These are phyloP conservation scores for Prionailurus viverrinus DNA, from an alignment of 2,113 vertebrate species.

Conservation along the genomic window DNA sequence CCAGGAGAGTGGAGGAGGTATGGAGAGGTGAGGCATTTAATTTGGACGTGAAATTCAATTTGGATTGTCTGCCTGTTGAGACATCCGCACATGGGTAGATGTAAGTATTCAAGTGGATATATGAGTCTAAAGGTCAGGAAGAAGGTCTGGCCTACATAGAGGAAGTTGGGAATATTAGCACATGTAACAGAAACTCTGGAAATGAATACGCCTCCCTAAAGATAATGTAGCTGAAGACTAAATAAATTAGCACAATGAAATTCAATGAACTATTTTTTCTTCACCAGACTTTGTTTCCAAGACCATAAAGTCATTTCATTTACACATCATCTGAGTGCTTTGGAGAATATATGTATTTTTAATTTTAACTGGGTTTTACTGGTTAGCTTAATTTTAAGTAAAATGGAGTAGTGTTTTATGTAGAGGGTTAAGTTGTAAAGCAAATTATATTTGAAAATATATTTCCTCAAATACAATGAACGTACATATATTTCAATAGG, in stretches of 20 bases:
- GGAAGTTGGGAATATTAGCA: background rate
- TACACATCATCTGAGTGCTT: background rate
- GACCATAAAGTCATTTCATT: constrained; percentile 1
- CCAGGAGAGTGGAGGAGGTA: background rate
- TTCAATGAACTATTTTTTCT: background rate
- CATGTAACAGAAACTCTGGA: background rate
- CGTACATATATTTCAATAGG: background rate
- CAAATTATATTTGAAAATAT: constrained; percentile 51
- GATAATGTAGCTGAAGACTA: background rate
- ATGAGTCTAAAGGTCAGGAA: background rate
- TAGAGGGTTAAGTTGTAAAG: background rate
- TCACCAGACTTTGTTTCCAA: background rate
- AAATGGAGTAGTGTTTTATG: background rate
- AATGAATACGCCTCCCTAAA: background rate
- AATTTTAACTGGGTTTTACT: background rate
- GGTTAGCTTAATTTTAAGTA: constrained; percentile 20
- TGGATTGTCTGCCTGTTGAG: background rate
- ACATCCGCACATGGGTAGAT: background rate
- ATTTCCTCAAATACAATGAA: background rate
- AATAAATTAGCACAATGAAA: constrained; percentile 18
- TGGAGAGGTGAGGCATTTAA: background rate
- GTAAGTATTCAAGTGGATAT: background rate
- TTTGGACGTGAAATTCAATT: background rate
- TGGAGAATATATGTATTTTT: background rate
- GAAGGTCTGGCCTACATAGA: background rate